Evolutionary conservation across 2,888 invertebrate genomes (phyloP).

Genomic region (Athalia circularis): DNA sequence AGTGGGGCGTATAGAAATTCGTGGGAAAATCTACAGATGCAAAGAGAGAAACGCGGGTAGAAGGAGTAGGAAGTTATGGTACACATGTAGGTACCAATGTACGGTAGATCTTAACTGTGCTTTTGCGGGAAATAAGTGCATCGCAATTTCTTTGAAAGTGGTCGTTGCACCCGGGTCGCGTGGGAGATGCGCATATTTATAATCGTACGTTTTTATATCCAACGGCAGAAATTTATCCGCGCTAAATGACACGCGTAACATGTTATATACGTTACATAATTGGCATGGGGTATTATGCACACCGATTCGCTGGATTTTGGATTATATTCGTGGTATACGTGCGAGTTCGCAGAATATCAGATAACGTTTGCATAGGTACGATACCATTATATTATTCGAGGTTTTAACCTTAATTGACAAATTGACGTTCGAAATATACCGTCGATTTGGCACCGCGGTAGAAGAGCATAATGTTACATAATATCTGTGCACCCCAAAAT

Average conservation of each 20-base stretch:
- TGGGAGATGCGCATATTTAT: not conserved
- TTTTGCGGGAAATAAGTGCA: not conserved
- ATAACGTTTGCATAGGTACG: constrained; percentile 1
- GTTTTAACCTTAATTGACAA: constrained; percentile 23
- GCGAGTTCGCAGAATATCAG: constrained; percentile 19
- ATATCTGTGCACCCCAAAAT: too few species aligned
- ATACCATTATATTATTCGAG: constrained; percentile 1
- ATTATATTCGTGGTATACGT: not conserved
- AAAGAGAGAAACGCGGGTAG: not conserved
- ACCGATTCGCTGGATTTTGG: not conserved
- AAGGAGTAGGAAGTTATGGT: not conserved
- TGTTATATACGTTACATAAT: too few species aligned
- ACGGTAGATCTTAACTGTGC: constrained; percentile 15
- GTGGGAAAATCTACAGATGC: constrained; percentile 28
- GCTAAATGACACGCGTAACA: too few species aligned
- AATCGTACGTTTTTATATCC: too few species aligned
- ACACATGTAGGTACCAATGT: not conserved
- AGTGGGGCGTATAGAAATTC: not conserved
- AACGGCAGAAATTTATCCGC: too few species aligned
- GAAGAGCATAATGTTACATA: not conserved
- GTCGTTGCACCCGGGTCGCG: not conserved
- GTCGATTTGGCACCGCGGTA: not conserved
- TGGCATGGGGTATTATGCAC: too few species aligned
- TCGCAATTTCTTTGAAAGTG: constrained; percentile 22
- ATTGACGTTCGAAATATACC: not conserved